Conservation (phyloP, 1,140 invertebrate species). For the Dreissena rostriformis region DNA sequence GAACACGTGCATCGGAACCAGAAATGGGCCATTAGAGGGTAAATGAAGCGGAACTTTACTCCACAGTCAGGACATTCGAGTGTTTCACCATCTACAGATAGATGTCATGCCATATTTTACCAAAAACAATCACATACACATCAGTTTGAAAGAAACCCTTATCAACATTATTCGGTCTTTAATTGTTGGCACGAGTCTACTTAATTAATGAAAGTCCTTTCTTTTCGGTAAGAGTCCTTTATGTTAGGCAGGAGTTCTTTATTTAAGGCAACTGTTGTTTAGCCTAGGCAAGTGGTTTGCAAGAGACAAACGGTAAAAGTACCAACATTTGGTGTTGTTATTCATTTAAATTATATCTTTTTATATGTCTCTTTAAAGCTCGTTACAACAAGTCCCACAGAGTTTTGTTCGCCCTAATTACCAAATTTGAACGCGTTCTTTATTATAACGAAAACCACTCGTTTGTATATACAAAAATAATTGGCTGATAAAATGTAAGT, state of each 20-base stretch:
- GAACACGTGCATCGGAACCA: constrained; percentile 73
- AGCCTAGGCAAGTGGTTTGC: too few species aligned
- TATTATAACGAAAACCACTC: not conserved
- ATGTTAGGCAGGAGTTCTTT: not conserved
- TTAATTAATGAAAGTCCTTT: not conserved
- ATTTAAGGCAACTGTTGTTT: too few species aligned
- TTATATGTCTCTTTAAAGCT: too few species aligned
- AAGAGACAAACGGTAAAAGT: not conserved
- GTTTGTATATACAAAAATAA: not conserved
- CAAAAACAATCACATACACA: too few species aligned
- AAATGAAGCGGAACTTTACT: constrained; percentile 74
- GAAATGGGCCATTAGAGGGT: constrained; percentile 76
- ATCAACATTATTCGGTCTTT: not conserved
- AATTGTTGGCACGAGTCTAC: not conserved
- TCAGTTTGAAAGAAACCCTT: too few species aligned
- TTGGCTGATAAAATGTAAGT: not conserved
- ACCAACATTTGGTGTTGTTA: too few species aligned
- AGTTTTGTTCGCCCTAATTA: not conserved
- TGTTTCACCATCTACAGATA: constrained; percentile 15
- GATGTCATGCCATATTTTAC: too few species aligned
- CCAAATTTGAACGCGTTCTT: not conserved
- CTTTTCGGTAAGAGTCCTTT: not conserved
- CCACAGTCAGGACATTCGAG: constrained; percentile 74
- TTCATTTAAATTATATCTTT: too few species aligned
- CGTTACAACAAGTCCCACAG: too few species aligned